Evolutionary conservation across 64 coral and sea anemone genomes (phyloP), one percentile per base, ranked within the genome.

Genomic region (Platygyra sinensis): DNA sequence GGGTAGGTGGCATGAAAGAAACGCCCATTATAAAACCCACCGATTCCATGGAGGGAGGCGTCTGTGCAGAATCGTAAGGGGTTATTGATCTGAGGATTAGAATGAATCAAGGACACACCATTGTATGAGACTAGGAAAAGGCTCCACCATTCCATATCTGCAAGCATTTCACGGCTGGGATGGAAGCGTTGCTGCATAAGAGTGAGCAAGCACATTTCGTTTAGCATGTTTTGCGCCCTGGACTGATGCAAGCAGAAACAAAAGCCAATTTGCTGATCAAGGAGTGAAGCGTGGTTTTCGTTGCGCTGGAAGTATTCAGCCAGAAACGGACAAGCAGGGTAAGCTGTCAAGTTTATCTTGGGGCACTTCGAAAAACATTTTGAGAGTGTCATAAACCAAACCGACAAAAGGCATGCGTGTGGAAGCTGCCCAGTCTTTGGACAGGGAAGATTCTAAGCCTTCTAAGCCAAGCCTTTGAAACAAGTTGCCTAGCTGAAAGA

Each of bases 171-270:
- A n/a, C n/a, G n/a, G n/a, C n/a, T n/a, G n/a, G n/a, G n/a, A n/a
- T n/a, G n/a, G n/a, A n/a, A n/a, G n/a, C n/a, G 72, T 30, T 54
- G 8, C 20, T n/a, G 74, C 13, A n/a, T 75, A 27, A 32, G 17
- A 36, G 72, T 52, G 33, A 76, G 60, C 4, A 10, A 16, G 20
- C 86, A 73, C 28, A 90, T 52, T 49, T 28, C 46, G 38, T 79
- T 42, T 14, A 87, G 60, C 11, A 93, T 61, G 46, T 76, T 77
- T 8, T 63, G 77, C 77, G 81, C 88, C 91, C 91, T 5, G 91
- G 83, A 24, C 80, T 69, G 18, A 87, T 62, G 38, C 82, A 93
- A 62, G 90, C 52, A n/a, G 74, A 87, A 29, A 93, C 39, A 30
- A 61, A 78, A n/a, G 83, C 87, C 74, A 93, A 75, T 24, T 69